A percentile compares a stretch with the other conserved stretches of the same genome.
phyloP scores from a whole-genome alignment of 2,888 invertebrate genomes.

The Zhuqinia jingwanae region DNA sequence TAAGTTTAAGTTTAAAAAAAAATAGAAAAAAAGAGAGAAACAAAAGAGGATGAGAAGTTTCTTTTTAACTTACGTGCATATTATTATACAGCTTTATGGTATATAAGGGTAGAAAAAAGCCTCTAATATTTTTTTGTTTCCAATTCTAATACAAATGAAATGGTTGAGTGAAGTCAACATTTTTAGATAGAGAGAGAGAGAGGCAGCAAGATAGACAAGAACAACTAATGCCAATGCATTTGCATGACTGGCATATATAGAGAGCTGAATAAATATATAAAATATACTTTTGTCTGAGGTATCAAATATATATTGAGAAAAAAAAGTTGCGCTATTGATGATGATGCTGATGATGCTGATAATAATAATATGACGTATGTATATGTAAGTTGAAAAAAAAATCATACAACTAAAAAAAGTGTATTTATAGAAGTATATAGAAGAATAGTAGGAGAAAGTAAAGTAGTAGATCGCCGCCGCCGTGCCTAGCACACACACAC shows the following conservation, averaged over 20 bases:
- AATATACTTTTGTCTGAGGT: too few species aligned
- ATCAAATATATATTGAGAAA: too few species aligned
- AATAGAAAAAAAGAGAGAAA: conserved; percentile 17
- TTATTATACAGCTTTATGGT: neutral
- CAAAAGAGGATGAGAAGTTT: conserved; percentile 44
- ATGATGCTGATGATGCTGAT: neutral
- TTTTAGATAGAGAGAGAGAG: neutral
- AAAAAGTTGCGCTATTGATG: conserved; percentile 1
- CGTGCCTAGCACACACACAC: too few species aligned
- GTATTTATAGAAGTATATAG: neutral
- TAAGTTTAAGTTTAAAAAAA: neutral
- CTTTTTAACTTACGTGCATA: neutral
- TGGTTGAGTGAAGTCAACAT: neutral
- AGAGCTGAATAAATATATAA: neutral
- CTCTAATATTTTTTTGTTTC: conserved; percentile 42
- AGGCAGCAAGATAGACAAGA: neutral
- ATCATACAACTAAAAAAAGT: too few species aligned
- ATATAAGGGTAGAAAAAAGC: neutral
- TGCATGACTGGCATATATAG: neutral
- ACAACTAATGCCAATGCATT: neutral
- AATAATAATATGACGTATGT: neutral
- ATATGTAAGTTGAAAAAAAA: neutral
- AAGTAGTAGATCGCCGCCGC: too few species aligned
- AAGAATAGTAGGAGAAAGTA: too few species aligned
- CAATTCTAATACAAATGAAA: conserved; percentile 30